Evolutionary conservation across 2,888 invertebrate species (phyloP).

Genomic region (Troides helena): DNA sequence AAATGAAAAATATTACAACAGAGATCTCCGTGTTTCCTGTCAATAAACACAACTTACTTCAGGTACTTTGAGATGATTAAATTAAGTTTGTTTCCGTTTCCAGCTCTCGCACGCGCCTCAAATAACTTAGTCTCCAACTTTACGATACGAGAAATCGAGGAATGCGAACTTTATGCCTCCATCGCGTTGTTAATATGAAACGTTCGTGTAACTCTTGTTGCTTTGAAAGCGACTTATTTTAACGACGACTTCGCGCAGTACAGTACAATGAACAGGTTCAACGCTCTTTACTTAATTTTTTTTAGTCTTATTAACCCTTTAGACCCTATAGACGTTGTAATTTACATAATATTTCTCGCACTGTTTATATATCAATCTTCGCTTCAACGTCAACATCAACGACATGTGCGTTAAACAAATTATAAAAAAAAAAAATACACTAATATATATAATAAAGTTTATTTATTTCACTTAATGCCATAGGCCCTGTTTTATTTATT

Average conservation of each 20-base stretch:
- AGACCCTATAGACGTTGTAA: too few relatives aligned
- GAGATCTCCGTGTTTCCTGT: too few relatives aligned
- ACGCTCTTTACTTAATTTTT: background rate
- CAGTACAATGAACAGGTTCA: background rate
- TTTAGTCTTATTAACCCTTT: background rate
- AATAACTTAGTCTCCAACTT: conserved; percentile 33
- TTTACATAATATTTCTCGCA: too few relatives aligned
- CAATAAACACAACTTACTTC: too few relatives aligned
- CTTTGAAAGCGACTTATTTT: background rate
- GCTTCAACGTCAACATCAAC: too few relatives aligned
- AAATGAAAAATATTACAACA: too few relatives aligned
- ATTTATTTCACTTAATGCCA: too few relatives aligned
- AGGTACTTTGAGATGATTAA: background rate
- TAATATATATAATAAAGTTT: too few relatives aligned
- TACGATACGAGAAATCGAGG: conserved; percentile 45
- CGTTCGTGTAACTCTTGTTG: conserved; percentile 20
- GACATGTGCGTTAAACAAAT: too few relatives aligned
- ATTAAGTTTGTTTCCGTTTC: background rate
- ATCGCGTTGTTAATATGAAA: conserved; percentile 35
- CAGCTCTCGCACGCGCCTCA: conserved; percentile 4
- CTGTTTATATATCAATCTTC: too few relatives aligned
- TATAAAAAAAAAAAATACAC: too few relatives aligned
- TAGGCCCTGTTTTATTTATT: too few relatives aligned
- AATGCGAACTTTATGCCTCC: conserved; percentile 47
- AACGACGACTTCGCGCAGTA: background rate